A percentile compares a stretch with the other conserved stretches of the same genome.
phyloP scores from a whole-genome alignment of 2,888 invertebrate genomes.

The Andrena bucephala region DNA sequence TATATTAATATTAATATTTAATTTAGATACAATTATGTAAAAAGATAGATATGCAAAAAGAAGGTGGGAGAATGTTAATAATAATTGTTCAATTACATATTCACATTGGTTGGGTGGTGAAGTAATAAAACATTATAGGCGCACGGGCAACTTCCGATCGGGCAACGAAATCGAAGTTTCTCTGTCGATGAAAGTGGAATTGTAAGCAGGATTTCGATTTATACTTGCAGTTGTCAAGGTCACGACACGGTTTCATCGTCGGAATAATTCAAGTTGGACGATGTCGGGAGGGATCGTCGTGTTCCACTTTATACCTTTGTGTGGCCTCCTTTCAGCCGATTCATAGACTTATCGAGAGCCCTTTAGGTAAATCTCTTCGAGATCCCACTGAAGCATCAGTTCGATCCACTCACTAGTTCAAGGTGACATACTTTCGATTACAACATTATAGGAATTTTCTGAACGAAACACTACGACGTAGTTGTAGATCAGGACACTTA shows the following conservation, averaged over 20 bases:
- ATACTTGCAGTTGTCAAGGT: slow-evolving; percentile 57
- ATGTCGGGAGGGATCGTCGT: slow-evolving; percentile 10
- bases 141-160: slow-evolving; percentile 9
- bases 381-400: background rate
- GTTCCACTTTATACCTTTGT: slow-evolving; percentile 35
- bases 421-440: background rate
- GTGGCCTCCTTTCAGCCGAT: slow-evolving; percentile 33
- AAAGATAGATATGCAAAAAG: background rate
- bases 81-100: background rate
- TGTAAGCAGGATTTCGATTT: slow-evolving; percentile 47
- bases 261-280: slow-evolving; percentile 32
- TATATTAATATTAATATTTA: background rate
- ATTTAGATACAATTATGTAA: background rate
- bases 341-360: background rate
- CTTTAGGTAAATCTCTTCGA: background rate
- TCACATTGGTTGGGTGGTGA: background rate
- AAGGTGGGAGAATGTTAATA: background rate
- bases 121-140: background rate
- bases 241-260: slow-evolving; percentile 37
- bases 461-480: no score
- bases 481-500: no score
- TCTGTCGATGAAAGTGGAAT: slow-evolving; percentile 52
- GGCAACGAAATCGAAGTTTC: slow-evolving; percentile 41
- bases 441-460: background rate
- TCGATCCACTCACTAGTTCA: background rate